Evolutionary conservation across 2,113 vertebrate genomes (phyloP).

Genomic region (Craseonycteris thonglongyai): DNA sequence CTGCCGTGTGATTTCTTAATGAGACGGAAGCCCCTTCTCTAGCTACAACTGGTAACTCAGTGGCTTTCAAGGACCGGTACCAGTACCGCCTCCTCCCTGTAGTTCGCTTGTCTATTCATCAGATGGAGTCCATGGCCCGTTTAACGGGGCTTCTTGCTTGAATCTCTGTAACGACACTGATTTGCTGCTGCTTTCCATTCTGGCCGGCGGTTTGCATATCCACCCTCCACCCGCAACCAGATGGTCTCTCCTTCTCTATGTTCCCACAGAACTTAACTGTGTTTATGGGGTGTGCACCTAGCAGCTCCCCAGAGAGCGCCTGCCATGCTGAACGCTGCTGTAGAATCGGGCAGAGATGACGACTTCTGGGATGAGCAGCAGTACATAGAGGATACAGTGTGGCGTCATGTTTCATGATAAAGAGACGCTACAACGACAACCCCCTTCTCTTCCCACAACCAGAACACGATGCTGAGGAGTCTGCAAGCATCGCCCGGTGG

Average conservation of each 20-base stretch:
- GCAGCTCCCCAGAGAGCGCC: background rate
- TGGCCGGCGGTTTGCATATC: background rate
- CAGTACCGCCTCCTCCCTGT: background rate
- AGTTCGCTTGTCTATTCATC: background rate
- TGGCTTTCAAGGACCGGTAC: background rate
- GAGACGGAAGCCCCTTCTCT: background rate
- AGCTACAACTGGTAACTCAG: background rate
- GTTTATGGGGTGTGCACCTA: background rate
- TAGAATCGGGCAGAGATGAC: background rate
- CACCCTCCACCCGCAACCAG: fast-evolving
- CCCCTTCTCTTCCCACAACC: background rate
- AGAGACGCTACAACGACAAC: background rate
- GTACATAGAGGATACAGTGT: background rate
- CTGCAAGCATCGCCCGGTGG: background rate
- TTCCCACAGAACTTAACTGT: background rate
- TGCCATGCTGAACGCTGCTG: background rate
- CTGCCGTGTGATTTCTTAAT: background rate
- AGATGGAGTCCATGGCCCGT: background rate
- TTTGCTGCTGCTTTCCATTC: background rate
- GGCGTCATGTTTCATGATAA: background rate
- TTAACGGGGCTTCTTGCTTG: background rate
- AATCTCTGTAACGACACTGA: background rate
- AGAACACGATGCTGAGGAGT: background rate
- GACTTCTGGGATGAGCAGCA: background rate
- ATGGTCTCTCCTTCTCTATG: background rate